Percentiles rank a stretch among this genome's conserved stretches.
Conservation (phyloP, 2,797 vertebrate species). For the Silurus aristotelis region DNA sequence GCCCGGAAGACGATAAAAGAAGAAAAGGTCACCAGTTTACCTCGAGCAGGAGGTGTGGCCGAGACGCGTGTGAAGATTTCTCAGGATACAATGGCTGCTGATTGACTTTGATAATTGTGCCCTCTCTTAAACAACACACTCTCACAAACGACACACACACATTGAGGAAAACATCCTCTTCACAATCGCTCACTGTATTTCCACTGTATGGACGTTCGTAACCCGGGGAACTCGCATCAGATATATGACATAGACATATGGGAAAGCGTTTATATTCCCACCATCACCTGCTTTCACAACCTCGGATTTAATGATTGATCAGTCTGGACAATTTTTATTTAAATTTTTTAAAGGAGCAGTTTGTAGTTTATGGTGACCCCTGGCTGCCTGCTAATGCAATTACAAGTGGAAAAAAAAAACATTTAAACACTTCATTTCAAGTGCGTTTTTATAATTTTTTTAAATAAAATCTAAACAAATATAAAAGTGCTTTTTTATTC, state of each 20-base stretch:
- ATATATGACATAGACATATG: background rate
- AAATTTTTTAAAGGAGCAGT: background rate
- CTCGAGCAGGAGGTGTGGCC: slow-evolving; percentile 27
- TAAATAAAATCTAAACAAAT: too few species aligned
- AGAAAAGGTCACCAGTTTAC: slow-evolving; percentile 47
- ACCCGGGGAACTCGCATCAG: background rate
- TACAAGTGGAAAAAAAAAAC: background rate
- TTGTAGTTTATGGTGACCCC: background rate
- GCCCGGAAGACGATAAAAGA: slow-evolving; percentile 25
- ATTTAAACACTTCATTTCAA: background rate
- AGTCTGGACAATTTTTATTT: background rate
- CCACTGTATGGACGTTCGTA: background rate
- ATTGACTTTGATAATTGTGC: slow-evolving; percentile 44
- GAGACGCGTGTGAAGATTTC: slow-evolving; percentile 16
- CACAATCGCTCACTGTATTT: background rate
- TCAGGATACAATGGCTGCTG: slow-evolving; percentile 37
- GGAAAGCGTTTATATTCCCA: slow-evolving; percentile 36
- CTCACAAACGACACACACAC: background rate
- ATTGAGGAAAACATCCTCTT: background rate
- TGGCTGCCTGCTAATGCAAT: background rate
- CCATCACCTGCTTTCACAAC: background rate
- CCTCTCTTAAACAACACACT: slow-evolving; percentile 8
- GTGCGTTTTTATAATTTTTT: background rate
- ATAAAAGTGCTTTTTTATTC: background rate
- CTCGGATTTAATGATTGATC: too few species aligned